Evolutionary conservation across 2,888 invertebrate species (phyloP).

Genomic region (Tenthredo notha): DNA sequence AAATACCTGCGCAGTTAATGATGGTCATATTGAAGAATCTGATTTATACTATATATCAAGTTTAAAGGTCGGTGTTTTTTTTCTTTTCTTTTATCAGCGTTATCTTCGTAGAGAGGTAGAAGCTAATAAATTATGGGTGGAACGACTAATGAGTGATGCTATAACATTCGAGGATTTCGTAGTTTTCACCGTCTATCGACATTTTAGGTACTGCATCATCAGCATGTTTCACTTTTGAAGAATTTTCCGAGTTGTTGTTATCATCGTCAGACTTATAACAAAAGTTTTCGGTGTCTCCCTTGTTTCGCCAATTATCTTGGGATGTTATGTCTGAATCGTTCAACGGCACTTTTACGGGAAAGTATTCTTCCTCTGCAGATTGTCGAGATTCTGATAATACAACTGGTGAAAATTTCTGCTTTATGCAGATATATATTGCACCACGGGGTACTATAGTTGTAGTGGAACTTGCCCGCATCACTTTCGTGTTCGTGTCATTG

Average conservation of each 20-base stretch:
- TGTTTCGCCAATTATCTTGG: not conserved
- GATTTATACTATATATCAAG: no score
- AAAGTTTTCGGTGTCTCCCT: not conserved
- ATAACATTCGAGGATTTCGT: not conserved
- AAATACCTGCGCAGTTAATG: no score
- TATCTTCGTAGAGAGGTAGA: no score
- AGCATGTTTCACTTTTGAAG: not conserved
- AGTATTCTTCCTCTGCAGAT: not conserved
- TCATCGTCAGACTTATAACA: not conserved
- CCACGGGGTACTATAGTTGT: no score
- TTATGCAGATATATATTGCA: no score
- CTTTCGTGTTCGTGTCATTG: no score
- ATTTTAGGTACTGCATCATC: not conserved
- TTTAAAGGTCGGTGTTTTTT: no score
- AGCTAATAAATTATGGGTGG: no score
- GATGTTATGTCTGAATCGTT: not conserved
- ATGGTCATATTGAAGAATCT: no score
- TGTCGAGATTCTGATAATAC: not conserved
- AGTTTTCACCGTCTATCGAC: not conserved
- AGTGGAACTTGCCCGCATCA: no score
- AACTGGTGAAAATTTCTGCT: no score
- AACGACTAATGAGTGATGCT: not conserved
- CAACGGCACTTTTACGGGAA: not conserved
- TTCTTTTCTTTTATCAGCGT: no score
- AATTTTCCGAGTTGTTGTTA: not conserved